Conservation (phyloP, 2,113 vertebrate genomes). For the Podiceps cristatus region DNA sequence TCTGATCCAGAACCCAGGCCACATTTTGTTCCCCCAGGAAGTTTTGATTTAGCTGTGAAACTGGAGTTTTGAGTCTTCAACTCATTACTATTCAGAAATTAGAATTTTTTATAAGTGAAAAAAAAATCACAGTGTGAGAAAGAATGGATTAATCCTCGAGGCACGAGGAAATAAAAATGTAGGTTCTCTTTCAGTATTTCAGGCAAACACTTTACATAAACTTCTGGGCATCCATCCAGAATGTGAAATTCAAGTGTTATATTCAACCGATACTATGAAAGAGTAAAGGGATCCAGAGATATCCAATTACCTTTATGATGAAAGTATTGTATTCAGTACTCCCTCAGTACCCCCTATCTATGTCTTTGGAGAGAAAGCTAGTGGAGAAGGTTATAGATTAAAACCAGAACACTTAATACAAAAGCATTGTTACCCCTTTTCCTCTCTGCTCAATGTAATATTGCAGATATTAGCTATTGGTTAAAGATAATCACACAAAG, state of each 20-base stretch:
- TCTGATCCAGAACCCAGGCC: not conserved
- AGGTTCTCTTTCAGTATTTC: slow-evolving; percentile 47
- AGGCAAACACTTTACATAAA: slow-evolving; percentile 35
- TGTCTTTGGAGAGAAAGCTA: not conserved
- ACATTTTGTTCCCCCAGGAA: not conserved
- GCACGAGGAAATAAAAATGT: slow-evolving; percentile 37
- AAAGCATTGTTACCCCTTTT: not conserved
- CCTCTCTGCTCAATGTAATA: not conserved
- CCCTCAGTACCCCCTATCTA: not conserved
- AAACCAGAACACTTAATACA: not conserved
- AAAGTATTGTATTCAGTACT: not conserved
- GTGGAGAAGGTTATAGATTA: not conserved
- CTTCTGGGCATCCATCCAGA: slow-evolving; percentile 41
- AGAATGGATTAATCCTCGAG: not conserved
- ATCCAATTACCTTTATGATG: slow-evolving; percentile 25
- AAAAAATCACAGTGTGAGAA: not conserved
- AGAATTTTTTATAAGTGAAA: not conserved
- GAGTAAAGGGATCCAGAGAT: slow-evolving; percentile 1
- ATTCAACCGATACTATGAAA: slow-evolving; percentile 26
- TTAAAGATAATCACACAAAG: not conserved
- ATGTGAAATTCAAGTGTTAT: slow-evolving; percentile 12
- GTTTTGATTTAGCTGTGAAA: not conserved
- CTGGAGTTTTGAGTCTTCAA: not conserved
- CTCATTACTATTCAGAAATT: not conserved
- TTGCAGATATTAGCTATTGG: not conserved